A percentile compares a stretch with the other conserved stretches of the same genome.
These are phyloP conservation scores for Sorex maritimensis DNA, from an alignment of 2,797 vertebrate genomes.

Conservation along the genomic window DNA sequence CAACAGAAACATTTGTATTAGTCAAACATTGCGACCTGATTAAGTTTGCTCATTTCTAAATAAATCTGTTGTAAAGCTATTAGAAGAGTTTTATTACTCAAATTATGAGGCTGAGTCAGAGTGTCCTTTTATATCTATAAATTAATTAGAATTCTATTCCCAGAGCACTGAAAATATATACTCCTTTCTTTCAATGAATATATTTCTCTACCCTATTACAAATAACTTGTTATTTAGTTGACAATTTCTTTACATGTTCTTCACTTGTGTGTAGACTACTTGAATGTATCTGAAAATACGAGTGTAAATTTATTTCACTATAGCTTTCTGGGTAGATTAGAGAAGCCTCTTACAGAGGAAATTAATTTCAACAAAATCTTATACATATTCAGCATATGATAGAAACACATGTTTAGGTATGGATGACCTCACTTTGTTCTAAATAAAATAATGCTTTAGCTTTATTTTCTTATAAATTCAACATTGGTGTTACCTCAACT, in stretches of 20 bases:
- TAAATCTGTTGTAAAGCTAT: slow-evolving; percentile 73
- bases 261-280: slow-evolving; percentile 65
- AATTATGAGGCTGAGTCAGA: slow-evolving; percentile 78
- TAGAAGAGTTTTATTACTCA: slow-evolving; percentile 82
- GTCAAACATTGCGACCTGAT: slow-evolving; percentile 60
- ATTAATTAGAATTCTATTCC: slow-evolving; percentile 82
- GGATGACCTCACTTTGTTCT: neutral
- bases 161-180: slow-evolving; percentile 67
- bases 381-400: slow-evolving; percentile 28
- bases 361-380: slow-evolving; percentile 37
- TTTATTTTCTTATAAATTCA: slow-evolving; percentile 9
- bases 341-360: slow-evolving; percentile 48
- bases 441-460: neutral
- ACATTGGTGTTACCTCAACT: neutral
- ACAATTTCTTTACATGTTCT: slow-evolving; percentile 54
- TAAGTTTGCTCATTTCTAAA: slow-evolving; percentile 77
- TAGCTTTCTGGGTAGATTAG: slow-evolving; percentile 43
- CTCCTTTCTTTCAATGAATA: slow-evolving; percentile 50
- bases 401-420: slow-evolving; percentile 32
- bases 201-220: slow-evolving; percentile 76
- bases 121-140: slow-evolving; percentile 79
- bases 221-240: slow-evolving; percentile 81
- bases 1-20: slow-evolving; percentile 71
- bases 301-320: slow-evolving; percentile 66
- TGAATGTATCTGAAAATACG: slow-evolving; percentile 70